A percentile compares a stretch with the other conserved stretches of the same genome.
Conservation (phyloP, 2,113 vertebrate species). For the Equus quagga region DNA sequence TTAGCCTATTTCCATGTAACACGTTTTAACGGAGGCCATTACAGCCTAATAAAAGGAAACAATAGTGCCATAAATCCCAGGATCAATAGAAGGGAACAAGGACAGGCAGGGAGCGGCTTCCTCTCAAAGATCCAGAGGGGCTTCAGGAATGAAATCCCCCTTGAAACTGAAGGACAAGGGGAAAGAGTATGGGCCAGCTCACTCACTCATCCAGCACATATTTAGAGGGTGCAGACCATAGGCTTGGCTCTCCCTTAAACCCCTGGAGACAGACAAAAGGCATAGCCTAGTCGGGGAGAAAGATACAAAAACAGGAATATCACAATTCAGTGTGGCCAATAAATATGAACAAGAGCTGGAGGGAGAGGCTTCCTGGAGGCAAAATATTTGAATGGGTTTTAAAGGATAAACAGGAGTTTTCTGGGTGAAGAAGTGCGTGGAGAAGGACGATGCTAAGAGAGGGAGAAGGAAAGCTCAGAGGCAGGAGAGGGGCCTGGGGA, state of each 20-base stretch:
- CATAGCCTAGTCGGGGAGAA: background rate
- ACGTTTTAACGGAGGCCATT: constrained; percentile 76
- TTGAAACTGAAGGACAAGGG: background rate
- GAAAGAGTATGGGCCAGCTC: background rate
- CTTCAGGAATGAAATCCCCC: background rate
- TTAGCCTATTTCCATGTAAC: constrained; percentile 80
- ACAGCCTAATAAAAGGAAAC: constrained; percentile 78
- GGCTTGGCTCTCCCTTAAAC: no score
- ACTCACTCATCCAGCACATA: background rate
- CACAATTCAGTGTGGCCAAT: background rate
- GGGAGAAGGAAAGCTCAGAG: background rate
- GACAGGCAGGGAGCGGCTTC: background rate
- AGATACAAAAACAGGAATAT: background rate
- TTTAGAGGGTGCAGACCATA: background rate
- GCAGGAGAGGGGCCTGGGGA: background rate
- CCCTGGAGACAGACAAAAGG: background rate
- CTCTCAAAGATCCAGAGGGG: constrained; percentile 25
- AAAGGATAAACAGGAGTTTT: background rate
- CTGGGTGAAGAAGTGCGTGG: background rate
- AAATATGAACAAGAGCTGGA: background rate
- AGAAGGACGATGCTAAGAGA: no score
- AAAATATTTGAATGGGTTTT: background rate
- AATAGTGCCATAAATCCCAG: constrained; percentile 71
- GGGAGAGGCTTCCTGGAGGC: background rate
- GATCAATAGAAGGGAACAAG: constrained; percentile 73